These are phyloP conservation scores for Adineta ricciae DNA, from an alignment of 2,888 invertebrate species.

Conservation along the genomic window DNA sequence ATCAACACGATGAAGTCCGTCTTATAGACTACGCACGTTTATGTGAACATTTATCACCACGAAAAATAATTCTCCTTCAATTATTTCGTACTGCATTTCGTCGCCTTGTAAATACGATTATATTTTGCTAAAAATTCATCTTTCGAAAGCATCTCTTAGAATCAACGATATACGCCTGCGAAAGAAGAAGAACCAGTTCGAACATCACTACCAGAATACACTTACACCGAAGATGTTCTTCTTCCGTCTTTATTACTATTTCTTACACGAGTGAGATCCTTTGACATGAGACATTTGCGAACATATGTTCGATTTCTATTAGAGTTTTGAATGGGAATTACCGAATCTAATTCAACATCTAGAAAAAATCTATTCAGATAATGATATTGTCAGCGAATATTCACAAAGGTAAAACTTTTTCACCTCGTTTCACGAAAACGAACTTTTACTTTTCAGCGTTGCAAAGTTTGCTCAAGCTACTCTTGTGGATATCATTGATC, in stretches of 20 bases:
- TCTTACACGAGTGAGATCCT: not conserved
- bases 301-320: not conserved
- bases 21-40: slow-evolving; percentile 1
- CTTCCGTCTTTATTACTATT: slow-evolving; percentile 4
- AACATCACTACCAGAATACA: not conserved
- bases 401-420: not conserved
- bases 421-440: too few species aligned
- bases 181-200: not conserved
- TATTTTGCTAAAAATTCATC: not conserved
- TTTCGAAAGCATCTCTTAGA: not conserved
- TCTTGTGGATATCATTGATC: not conserved
- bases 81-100: not conserved
- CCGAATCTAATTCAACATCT: slow-evolving; percentile 14
- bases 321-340: slow-evolving; percentile 15
- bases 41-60: not conserved
- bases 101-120: not conserved
- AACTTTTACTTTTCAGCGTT: not conserved
- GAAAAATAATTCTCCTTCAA: slow-evolving; percentile 11
- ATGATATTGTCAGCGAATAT: not conserved
- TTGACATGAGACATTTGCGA: too few species aligned
- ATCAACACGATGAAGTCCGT: not conserved
- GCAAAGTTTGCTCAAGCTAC: not conserved
- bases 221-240: not conserved
- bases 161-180: not conserved
- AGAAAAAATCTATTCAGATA: not conserved